Evolutionary conservation across 2,113 vertebrate genomes (phyloP).

Genomic region (Cyprinodon tularosa): DNA sequence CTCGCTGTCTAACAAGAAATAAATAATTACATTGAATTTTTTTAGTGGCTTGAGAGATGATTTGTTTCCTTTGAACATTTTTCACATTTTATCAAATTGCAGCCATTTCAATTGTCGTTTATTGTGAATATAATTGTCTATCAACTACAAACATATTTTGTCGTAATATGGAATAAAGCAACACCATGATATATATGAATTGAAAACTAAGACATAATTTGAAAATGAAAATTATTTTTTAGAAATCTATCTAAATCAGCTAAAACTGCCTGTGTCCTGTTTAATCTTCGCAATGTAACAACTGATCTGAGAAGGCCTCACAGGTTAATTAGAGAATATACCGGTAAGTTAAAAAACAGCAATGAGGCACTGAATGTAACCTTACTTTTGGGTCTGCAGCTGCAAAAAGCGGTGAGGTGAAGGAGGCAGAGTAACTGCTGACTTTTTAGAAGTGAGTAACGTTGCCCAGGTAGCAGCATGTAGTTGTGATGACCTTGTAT

Average conservation of each 20-base stretch:
- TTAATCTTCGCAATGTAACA: background rate
- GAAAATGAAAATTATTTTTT: too few species aligned
- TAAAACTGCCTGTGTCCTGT: background rate
- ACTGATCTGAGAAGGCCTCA: background rate
- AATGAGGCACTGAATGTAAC: background rate
- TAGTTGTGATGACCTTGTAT: background rate
- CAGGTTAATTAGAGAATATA: background rate
- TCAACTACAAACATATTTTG: too few species aligned
- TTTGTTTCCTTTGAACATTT: background rate
- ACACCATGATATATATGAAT: too few species aligned
- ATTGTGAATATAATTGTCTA: too few species aligned
- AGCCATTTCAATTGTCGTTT: background rate
- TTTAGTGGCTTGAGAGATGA: background rate
- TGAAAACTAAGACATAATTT: too few species aligned
- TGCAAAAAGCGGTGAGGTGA: constrained; percentile 14
- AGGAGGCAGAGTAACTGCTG: constrained; percentile 18
- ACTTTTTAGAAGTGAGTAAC: constrained; percentile 12
- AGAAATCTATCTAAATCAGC: background rate
- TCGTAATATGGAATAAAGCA: too few species aligned
- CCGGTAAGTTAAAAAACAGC: background rate
- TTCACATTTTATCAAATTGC: background rate
- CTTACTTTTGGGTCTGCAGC: constrained; percentile 58
- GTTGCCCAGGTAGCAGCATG: background rate
- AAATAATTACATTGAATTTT: background rate
- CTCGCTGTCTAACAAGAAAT: background rate